Evolutionary conservation across 1,140 invertebrate species (phyloP), one percentile per base, ranked within the genome.

Genomic region (Papilio machaon): DNA sequence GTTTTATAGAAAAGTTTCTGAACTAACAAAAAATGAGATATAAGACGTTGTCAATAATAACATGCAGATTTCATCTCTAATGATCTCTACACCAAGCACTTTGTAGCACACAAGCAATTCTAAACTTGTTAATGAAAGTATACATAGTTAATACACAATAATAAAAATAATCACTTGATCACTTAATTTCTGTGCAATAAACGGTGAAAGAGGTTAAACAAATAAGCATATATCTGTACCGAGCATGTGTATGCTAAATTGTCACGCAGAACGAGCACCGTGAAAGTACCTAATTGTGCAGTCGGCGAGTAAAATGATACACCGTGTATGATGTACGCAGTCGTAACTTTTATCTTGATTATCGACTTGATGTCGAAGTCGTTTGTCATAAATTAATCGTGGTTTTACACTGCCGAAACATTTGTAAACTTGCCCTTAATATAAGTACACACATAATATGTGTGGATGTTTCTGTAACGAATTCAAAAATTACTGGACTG

Each of bases 211-310:
- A 76, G 46, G 46, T 49, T 46, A 76, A 76, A 76, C 74, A 76
- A 76, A 76, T 73, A 73, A 38, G 38, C 70, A 11, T 10, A 73
- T 74, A 74, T 74, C 73, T 74, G 73, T 47, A 47, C n/a, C n/a
- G 46, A 74, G 10, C 46, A 46, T 75, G 19, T 46, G n/a, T 47
- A 23, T 35, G n/a, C 9, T 23, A 76, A 76, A 76, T 76, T 76
- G 74, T 76, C 74, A 76, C 47, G 74, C n/a, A 76, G n/a, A 49
- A 52, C 74, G 74, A 13, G n/a, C 74, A 52, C 43, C 46, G 74
- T 30, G 74, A 52, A 76, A 76, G 43, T 76, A 76, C 74, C 19
- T 76, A 76, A 76, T 76, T 76, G 74, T 76, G 54, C 73, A 73
- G 43, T 76, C 19, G 74, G 47, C 46, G n/a, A 23, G 47, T 52